Conservation (phyloP, 2,797 vertebrate species). For the Gymnodraco acuticeps region DNA sequence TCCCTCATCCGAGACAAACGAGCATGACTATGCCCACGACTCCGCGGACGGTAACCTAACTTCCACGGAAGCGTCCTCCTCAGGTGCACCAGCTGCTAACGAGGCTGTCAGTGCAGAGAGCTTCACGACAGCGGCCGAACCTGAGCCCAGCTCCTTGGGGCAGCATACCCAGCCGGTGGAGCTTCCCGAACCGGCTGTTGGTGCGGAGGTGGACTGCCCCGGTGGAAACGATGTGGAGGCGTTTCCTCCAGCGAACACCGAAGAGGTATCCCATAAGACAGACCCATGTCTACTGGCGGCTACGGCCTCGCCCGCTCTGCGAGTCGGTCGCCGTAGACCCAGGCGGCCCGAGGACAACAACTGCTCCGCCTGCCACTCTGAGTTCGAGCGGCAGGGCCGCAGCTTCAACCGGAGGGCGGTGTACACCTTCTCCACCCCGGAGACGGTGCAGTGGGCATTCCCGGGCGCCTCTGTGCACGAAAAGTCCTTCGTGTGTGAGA, state of each 20-base stretch:
- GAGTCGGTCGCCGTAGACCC: not conserved
- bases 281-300: too few species aligned
- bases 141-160: not conserved
- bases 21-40: slow-evolving; percentile 71
- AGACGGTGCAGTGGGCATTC: slow-evolving; percentile 71
- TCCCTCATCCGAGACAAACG: slow-evolving; percentile 47
- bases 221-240: slow-evolving; percentile 20
- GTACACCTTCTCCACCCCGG: slow-evolving; percentile 73
- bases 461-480: slow-evolving; percentile 50
- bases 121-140: not conserved
- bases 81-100: not conserved
- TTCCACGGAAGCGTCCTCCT: not conserved
- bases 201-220: slow-evolving; percentile 71
- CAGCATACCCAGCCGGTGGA: slow-evolving; percentile 3
- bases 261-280: not conserved
- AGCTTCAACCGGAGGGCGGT: slow-evolving; percentile 76
- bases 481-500: slow-evolving; percentile 73
- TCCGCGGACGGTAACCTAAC: not conserved
- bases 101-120: not conserved
- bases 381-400: slow-evolving; percentile 74
- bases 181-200: slow-evolving; percentile 51
- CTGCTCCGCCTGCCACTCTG: slow-evolving; percentile 60
- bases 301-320: not conserved
- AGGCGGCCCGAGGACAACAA: slow-evolving; percentile 55
- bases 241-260: not conserved